Base-by-base conservation (phyloP, 2,888 invertebrate genomes). In the Trichopoda pennipes region DNA sequence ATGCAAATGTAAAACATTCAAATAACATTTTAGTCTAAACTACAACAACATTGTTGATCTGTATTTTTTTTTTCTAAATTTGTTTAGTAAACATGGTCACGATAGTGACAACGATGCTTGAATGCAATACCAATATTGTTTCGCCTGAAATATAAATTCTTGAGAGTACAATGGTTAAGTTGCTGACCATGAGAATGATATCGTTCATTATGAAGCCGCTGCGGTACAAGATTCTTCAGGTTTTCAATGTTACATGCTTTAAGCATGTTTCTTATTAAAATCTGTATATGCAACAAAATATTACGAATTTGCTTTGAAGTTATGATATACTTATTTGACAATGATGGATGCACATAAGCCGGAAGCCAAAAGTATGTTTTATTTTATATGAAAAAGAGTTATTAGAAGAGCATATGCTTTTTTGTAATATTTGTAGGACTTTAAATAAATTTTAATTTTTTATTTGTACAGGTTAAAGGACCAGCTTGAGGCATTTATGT, bases 311-410 rank as follows among this genome's bases (percentile, higher is more conserved):
- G 53, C 47, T 73, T 38, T 68, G 61, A 82, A 79, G 58, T 79
- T 82, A 73, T 79, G 79, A 82, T 79, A 82, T 79, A 82, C 76
- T 68, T 76, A 82, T 72, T 68, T 79, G 82, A 82, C 82, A 82
- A 82, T 82, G 82, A 82, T 82, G 79, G 82, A 82, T 82, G 82
- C 66, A 44, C 28, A 68, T 82, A 72, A 76, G 82, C 82, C 82
- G 82, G 82, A 82, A 82, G 82, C 82, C 53, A 72, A 79, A 35
- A 64, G 28, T 53, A 44, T 38, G 1, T 38, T 12, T 76, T 72
- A 51, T 63, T 73, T 47, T 61, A 69, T 70, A 74, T 12, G 10
- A 28, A n/a, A 42, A 28, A 63, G 35, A 80, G 64, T 51, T 66
- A 55, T 75, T 75, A 80, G 66, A 51, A 60, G 42, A 58, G 19